phyloP scores from a whole-genome alignment of 2,113 vertebrate species.

The Circaetus gallicus region DNA sequence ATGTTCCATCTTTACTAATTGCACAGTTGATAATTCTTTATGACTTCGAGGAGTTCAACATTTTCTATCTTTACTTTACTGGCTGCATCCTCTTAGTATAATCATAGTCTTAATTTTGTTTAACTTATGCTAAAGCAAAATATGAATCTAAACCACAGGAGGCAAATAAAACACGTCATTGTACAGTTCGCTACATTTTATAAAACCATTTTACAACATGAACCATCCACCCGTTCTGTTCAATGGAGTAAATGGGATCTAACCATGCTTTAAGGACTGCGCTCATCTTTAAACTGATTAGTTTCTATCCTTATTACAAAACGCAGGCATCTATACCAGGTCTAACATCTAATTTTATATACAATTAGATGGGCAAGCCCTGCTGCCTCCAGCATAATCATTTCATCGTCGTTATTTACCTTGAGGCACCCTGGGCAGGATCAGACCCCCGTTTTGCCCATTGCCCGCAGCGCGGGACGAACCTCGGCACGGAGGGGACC shows the following conservation, averaged over 20 bases:
- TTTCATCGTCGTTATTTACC: neutral
- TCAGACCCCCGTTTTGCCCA: neutral
- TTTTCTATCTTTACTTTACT: slow-evolving; percentile 26
- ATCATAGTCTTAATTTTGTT: slow-evolving; percentile 68
- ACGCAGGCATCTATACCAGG: neutral
- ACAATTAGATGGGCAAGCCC: neutral
- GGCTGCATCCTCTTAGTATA: slow-evolving; percentile 33
- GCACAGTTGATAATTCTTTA: slow-evolving; percentile 63
- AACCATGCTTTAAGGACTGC: slow-evolving; percentile 27
- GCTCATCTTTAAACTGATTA: slow-evolving; percentile 41
- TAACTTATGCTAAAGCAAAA: slow-evolving; percentile 57
- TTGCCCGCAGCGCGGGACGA: fast-evolving
- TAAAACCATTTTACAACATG: slow-evolving; percentile 51
- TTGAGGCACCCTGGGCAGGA: neutral
- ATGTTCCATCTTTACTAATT: slow-evolving; percentile 55
- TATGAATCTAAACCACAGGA: slow-evolving; percentile 66
- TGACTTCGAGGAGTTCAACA: slow-evolving; percentile 33
- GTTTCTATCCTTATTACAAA: slow-evolving; percentile 27
- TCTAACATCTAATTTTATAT: slow-evolving; percentile 17
- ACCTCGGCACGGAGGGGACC: neutral
- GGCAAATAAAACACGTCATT: slow-evolving; percentile 54
- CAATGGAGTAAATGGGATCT: slow-evolving; percentile 40
- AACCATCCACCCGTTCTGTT: slow-evolving; percentile 40
- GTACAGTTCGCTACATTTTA: slow-evolving; percentile 59
- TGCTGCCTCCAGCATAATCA: neutral